Base-by-base conservation (phyloP, 2,113 vertebrate genomes). In the Rissa tridactyla region DNA sequence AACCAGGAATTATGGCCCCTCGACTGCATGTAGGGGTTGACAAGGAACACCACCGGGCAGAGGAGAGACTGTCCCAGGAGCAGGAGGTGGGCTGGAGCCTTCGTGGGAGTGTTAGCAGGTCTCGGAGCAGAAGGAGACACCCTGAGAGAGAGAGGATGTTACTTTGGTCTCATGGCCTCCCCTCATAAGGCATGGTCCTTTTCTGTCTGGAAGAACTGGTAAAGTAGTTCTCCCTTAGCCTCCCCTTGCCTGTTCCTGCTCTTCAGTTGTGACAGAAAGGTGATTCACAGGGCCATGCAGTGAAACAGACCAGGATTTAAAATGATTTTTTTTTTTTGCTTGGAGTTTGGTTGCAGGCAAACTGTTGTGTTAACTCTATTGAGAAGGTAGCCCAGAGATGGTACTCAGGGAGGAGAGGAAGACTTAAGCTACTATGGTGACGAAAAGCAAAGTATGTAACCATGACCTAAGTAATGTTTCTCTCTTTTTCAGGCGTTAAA, bases 321-420 rank as follows among this genome's bases (percentile, higher is more conserved):
- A 93, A 62, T 25, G 1, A n/a, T 3, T 1, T 30, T 55, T 1
- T 32, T 42, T 26, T 82, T 64, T 49, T 32, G 2, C 4, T 0
- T 86, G 23, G 32, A 55, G 25, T 38, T 89, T 38, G 47, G 10
- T 51, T 82, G 47, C 8, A 32, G 40, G 77, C 40, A 64, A 80
- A 65, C 22, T 62, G 4, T 62, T 32, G 5, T 46, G 32, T 84
- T 84, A 84, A 22, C 26, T 62, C 19, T 61, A 8, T 26, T 75
- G 61, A 85, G 81, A 87, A 87, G 7, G 17, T 60, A 87, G 26
- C 29, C n/a, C 32, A 84, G 73, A 84, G 60, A 27, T 36, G 17
- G 10, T 11, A 25, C 6, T 26, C 3, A 0, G 15, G n/a, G 12
- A 75, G 17, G 7, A 88, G 29, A 68, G 26, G 15, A 91, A 83